Percentiles rank a stretch among this genome's conserved stretches.
Conservation (phyloP, 2,888 invertebrate species). For the Andrena camellia region DNA sequence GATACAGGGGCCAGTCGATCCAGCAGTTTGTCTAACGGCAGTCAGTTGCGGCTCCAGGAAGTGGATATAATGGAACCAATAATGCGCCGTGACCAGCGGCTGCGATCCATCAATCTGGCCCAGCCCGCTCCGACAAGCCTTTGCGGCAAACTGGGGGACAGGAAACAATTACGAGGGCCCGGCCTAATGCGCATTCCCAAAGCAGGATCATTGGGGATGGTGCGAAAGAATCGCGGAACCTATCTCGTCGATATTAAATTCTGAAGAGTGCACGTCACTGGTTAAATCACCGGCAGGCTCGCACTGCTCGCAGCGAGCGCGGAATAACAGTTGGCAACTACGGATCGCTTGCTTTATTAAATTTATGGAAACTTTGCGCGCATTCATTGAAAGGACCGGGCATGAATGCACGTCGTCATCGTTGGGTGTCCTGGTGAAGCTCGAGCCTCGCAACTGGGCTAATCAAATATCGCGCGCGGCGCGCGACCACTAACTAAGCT, state of each 20-base stretch:
- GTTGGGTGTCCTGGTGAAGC: constrained; percentile 57
- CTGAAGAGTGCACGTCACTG: background rate
- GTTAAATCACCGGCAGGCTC: background rate
- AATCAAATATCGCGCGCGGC: constrained; percentile 67
- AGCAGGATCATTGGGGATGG: background rate
- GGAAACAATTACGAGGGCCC: constrained; percentile 75
- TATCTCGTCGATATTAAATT: background rate
- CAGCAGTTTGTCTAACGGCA: constrained; percentile 70
- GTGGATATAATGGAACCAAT: constrained; percentile 78
- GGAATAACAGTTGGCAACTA: constrained; percentile 6
- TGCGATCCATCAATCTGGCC: constrained; percentile 78
- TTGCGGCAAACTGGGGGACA: constrained; percentile 50
- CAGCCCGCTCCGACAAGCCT: constrained; percentile 51
- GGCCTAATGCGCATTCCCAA: background rate
- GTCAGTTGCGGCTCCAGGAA: constrained; percentile 69
- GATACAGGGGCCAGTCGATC: constrained; percentile 15
- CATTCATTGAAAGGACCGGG: constrained; percentile 37
- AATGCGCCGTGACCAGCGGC: constrained; percentile 75
- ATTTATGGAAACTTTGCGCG: constrained; percentile 47
- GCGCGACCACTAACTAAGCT: constrained; percentile 70
- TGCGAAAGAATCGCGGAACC: background rate
- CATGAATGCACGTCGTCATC: constrained; percentile 60
- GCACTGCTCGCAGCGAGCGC: background rate
- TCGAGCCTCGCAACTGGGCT: constrained; percentile 67
- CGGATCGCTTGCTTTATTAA: constrained; percentile 40